Conservation (phyloP, 2,888 invertebrate genomes). For the Meghimatium bilineatum region DNA sequence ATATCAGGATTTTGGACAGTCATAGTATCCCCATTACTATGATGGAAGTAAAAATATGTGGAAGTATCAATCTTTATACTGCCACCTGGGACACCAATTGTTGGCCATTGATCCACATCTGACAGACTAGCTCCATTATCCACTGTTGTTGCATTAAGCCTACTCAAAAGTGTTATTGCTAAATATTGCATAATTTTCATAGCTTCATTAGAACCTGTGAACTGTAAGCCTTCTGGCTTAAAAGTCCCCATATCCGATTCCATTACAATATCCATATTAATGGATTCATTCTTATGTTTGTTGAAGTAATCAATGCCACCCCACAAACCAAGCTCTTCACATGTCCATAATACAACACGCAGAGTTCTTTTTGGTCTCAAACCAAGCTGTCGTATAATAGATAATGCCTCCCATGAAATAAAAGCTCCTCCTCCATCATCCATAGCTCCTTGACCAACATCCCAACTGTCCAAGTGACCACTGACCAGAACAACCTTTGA, state of each 20-base stretch:
- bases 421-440: conserved; percentile 88
- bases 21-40: conserved; percentile 87
- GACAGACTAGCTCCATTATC: conserved; percentile 80
- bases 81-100: conserved; percentile 84
- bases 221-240: conserved; percentile 84
- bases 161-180: conserved; percentile 82
- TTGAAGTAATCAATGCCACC: conserved; percentile 52
- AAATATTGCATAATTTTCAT: conserved; percentile 81
- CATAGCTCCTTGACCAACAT: conserved; percentile 91
- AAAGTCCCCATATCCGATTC: conserved; percentile 91
- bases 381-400: conserved; percentile 82
- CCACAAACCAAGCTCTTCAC: conserved; percentile 79
- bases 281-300: conserved; percentile 76
- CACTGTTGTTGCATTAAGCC: conserved; percentile 84
- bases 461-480: no score
- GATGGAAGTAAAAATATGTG: conserved; percentile 87
- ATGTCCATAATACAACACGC: conserved; percentile 86
- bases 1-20: conserved; percentile 84
- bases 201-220: conserved; percentile 76
- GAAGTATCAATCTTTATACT: conserved; percentile 84
- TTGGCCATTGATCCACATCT: conserved; percentile 83
- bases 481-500: conserved; percentile 84
- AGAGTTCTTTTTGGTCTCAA: conserved; percentile 85
- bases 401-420: no score
- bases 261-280: conserved; percentile 86